Conservation (phyloP, 2,113 vertebrate species). For the Cottus gobio region DNA sequence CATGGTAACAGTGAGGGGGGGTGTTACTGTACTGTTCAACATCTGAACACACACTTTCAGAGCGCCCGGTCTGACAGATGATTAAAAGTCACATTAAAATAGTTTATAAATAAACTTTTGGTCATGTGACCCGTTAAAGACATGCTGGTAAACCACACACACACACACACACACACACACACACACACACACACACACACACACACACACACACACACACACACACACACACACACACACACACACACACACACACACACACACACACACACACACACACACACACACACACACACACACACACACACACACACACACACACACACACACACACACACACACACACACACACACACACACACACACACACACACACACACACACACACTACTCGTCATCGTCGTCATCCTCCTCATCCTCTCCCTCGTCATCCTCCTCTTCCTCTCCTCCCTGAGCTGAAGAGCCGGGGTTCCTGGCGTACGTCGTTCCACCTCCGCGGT, state of each 20-base stretch:
- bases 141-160: too few relatives aligned
- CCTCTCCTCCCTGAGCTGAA: conserved; percentile 70
- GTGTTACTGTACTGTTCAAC: conserved; percentile 49
- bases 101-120: too few relatives aligned
- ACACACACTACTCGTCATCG: conserved; percentile 68
- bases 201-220: not conserved
- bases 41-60: conserved; percentile 25
- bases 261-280: conserved; percentile 4
- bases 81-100: too few relatives aligned
- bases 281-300: conserved; percentile 7
- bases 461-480: conserved; percentile 67
- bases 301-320: not conserved
- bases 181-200: too few relatives aligned
- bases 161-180: not conserved
- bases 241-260: not conserved
- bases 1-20: conserved; percentile 56
- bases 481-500: conserved; percentile 71
- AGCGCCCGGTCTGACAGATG: too few relatives aligned
- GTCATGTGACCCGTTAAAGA: too few relatives aligned
- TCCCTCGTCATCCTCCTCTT: conserved; percentile 61
- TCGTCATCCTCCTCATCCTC: conserved; percentile 66
- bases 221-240: not conserved
- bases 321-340: not conserved
- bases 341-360: not conserved
- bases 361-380: conserved; percentile 4